A percentile compares a stretch with the other conserved stretches of the same genome.
Evolutionary conservation across 2,113 vertebrate genomes (phyloP).

Genomic region (Muntiacus reevesi): DNA sequence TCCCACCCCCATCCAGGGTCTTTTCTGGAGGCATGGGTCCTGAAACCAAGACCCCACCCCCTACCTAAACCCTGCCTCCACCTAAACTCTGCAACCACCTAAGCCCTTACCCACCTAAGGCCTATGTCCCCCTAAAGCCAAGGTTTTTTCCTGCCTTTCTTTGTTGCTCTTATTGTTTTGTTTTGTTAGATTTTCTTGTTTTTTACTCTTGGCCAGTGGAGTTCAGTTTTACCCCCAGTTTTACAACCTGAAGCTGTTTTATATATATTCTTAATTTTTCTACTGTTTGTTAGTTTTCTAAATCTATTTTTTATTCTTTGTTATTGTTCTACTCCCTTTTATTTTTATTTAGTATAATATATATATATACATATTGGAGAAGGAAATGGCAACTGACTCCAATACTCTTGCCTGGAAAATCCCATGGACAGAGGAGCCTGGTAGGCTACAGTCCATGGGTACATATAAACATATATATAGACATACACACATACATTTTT

Average conservation of each 20-base stretch:
- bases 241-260: not conserved
- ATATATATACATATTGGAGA: no score
- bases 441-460: no score
- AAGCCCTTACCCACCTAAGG: not conserved
- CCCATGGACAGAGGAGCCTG: no score
- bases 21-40: not conserved
- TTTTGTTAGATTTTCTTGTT: not conserved
- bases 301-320: not conserved
- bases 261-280: not conserved
- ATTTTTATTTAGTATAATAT: not conserved
- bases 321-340: not conserved
- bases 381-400: no score
- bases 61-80: not conserved
- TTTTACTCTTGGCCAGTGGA: not conserved
- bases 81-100: not conserved
- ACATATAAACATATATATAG: not conserved
- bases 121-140: not conserved
- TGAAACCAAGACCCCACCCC: not conserved
- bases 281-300: not conserved
- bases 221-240: not conserved
- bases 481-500: not conserved
- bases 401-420: no score
- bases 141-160: not conserved
- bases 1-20: not conserved
- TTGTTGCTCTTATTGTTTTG: not conserved